phyloP scores from a whole-genome alignment of 2,888 invertebrate species.

The Adineta ricciae region DNA sequence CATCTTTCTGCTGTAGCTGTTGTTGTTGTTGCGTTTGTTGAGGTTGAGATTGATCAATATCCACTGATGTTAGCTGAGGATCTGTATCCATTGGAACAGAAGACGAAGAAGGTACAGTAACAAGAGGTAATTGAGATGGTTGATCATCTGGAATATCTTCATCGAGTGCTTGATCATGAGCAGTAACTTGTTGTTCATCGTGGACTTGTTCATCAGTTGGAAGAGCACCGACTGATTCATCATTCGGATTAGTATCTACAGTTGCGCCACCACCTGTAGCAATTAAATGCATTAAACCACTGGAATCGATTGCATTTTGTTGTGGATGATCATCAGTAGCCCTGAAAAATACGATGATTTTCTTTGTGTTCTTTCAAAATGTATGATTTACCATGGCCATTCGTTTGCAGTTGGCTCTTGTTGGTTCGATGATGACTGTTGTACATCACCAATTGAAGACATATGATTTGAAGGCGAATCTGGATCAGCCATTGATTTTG shows the following conservation, averaged over 20 bases:
- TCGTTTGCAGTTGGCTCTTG: neutral
- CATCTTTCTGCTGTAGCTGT: neutral
- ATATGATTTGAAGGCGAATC: slow-evolving; percentile 1
- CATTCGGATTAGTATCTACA: neutral
- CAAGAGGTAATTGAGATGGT: neutral
- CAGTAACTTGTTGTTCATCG: neutral
- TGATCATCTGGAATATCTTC: neutral
- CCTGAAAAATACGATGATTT: neutral
- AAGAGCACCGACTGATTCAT: neutral
- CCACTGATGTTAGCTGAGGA: neutral
- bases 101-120: neutral
- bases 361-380: neutral
- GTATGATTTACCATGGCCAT: neutral
- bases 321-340: neutral
- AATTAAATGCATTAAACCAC: slow-evolving; percentile 5
- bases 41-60: neutral
- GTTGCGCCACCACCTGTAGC: neutral
- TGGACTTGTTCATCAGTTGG: neutral
- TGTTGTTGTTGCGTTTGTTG: neutral
- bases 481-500: neutral
- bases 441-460: neutral
- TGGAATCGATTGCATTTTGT: neutral
- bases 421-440: neutral
- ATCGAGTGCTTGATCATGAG: neutral
- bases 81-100: neutral